Conservation (phyloP, 2,113 vertebrate species). For the Stegostoma tigrinum region DNA sequence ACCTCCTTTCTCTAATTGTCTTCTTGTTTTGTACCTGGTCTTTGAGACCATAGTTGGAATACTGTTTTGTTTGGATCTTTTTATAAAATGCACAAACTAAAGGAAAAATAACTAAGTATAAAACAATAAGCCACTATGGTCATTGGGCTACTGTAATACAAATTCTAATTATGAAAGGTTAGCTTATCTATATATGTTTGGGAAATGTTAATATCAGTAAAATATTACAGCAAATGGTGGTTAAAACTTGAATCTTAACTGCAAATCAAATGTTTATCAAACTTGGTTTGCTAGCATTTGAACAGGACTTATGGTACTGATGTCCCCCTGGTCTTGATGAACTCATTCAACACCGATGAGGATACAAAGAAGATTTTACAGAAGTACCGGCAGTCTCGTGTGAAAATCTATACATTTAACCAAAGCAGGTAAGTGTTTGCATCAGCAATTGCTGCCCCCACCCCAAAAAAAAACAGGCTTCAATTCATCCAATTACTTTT, state of each 20-base stretch:
- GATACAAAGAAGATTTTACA: slow-evolving; percentile 96
- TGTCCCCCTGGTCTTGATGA: slow-evolving; percentile 94
- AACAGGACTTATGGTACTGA: slow-evolving; percentile 83
- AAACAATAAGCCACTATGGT: not conserved
- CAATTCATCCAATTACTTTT: not conserved
- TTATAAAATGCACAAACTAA: not conserved
- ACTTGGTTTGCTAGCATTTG: slow-evolving; percentile 66
- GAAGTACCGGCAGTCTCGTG: slow-evolving; percentile 85
- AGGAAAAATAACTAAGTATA: not conserved
- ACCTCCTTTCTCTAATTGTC: not conserved
- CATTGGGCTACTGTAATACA: not conserved
- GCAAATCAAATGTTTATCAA: not conserved
- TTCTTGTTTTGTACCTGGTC: not conserved
- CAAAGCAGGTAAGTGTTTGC: slow-evolving; percentile 80
- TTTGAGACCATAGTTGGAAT: not conserved
- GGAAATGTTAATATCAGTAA: not conserved
- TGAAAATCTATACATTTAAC: slow-evolving; percentile 95
- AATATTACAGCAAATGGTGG: not conserved
- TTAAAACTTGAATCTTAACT: not conserved
- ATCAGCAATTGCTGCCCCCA: not conserved
- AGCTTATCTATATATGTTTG: not conserved
- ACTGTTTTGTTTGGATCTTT: not conserved
- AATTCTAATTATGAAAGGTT: not conserved
- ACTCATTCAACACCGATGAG: slow-evolving; percentile 95
- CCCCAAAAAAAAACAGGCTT: not conserved